Evolutionary conservation across 2,797 vertebrate species (phyloP).

Genomic region (Botia kubotai): DNA sequence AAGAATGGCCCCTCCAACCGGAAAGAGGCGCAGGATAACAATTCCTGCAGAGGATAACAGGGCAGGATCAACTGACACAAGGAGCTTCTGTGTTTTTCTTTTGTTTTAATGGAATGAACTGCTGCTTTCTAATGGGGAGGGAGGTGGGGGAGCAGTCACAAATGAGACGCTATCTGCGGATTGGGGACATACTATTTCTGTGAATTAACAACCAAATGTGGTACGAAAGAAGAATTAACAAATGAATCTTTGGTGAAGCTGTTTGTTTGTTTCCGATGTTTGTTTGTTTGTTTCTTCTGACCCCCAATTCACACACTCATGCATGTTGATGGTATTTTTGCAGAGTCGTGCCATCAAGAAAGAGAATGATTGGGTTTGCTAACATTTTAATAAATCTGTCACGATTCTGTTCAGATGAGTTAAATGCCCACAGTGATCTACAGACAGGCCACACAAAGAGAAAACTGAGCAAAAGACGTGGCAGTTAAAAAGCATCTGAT

Average conservation of each 20-base stretch:
- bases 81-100: constrained; percentile 61
- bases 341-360: constrained; percentile 28
- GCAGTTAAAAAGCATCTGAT: constrained; percentile 5
- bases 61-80: constrained; percentile 44
- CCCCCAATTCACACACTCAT: constrained; percentile 40
- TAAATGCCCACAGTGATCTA: neutral
- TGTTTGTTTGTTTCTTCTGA: constrained; percentile 59
- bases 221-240: constrained; percentile 62
- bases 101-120: constrained; percentile 68
- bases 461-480: neutral
- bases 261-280: constrained; percentile 53
- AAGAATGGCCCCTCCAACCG: neutral
- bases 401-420: neutral
- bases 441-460: neutral
- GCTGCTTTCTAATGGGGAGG: constrained; percentile 72
- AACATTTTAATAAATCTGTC: neutral
- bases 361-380: neutral
- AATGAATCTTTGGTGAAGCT: constrained; percentile 67
- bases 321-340: constrained; percentile 60
- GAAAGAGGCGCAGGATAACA: neutral
- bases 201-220: constrained; percentile 74
- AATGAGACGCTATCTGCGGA: constrained; percentile 70
- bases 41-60: constrained; percentile 25
- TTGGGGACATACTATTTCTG: constrained; percentile 67
- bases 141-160: constrained; percentile 46